These are phyloP conservation scores for Drosophila sordidula DNA, from an alignment of 2,888 invertebrate genomes.

Conservation along the genomic window DNA sequence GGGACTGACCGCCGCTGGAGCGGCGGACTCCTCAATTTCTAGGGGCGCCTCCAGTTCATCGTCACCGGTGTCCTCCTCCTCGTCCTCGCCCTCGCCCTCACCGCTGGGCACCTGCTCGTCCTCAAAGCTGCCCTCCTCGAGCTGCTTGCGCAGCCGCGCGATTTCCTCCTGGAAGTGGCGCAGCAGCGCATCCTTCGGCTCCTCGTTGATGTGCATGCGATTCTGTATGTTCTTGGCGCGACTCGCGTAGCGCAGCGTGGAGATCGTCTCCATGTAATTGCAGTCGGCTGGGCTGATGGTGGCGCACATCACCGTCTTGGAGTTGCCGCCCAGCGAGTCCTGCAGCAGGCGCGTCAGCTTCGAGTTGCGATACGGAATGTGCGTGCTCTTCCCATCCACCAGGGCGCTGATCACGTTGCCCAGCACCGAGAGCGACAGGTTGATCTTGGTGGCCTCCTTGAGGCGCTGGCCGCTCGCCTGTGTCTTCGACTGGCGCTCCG, in stretches of 20 bases:
- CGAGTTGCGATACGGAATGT: slow-evolving; percentile 99
- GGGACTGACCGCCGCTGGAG: slow-evolving; percentile 81
- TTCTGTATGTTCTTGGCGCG: slow-evolving; percentile 99
- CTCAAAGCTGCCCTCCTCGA: slow-evolving; percentile 88
- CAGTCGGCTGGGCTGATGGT: slow-evolving; percentile 98
- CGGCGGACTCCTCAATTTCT: slow-evolving; percentile 86
- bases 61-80: slow-evolving; percentile 64
- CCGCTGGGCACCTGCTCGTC: slow-evolving; percentile 81
- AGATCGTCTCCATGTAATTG: slow-evolving; percentile 98
- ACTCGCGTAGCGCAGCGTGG: slow-evolving; percentile 98
- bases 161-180: slow-evolving; percentile 99
- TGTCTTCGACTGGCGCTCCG: slow-evolving; percentile 98
- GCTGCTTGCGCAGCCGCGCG: slow-evolving; percentile 93
- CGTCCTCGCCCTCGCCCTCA: slow-evolving; percentile 81
- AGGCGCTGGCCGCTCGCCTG: slow-evolving; percentile 96
- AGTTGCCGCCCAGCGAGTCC: slow-evolving; percentile 98
- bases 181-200: slow-evolving; percentile 97
- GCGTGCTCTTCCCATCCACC: slow-evolving; percentile 98
- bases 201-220: slow-evolving; percentile 97
- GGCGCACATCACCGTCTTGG: slow-evolving; percentile 98
- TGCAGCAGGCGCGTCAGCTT: slow-evolving; percentile 97
- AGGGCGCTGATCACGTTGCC: slow-evolving; percentile 99
- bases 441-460: slow-evolving; percentile 99
- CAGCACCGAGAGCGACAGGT: slow-evolving; percentile 97
- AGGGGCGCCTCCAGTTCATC: slow-evolving; percentile 74